Percentiles rank a stretch among this genome's conserved stretches.
These are phyloP conservation scores for Typhlichthys subterraneus DNA, from an alignment of 2,797 vertebrate genomes.

Conservation along the genomic window DNA sequence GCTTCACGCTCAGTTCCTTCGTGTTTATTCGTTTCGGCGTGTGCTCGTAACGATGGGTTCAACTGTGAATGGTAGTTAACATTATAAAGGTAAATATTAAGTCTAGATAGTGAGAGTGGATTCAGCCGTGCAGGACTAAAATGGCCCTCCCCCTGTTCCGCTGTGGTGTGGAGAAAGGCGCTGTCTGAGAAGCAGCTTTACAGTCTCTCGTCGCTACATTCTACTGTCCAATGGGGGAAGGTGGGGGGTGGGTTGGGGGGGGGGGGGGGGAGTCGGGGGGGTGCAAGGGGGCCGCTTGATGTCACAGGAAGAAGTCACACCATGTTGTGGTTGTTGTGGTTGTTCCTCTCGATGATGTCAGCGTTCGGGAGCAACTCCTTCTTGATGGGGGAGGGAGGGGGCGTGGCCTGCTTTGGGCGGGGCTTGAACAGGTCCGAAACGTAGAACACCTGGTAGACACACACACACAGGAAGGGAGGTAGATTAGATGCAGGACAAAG, in stretches of 20 bases:
- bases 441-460: conserved; percentile 86
- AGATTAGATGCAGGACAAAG: not conserved
- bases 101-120: conserved; percentile 82
- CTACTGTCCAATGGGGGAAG: conserved; percentile 97
- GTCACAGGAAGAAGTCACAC: conserved; percentile 84
- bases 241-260: no score
- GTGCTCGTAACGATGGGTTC: conserved; percentile 71
- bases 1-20: conserved; percentile 18
- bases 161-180: conserved; percentile 38
- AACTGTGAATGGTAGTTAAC: conserved; percentile 69
- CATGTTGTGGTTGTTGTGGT: conserved; percentile 97
- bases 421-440: conserved; percentile 97
- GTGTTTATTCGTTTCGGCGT: conserved; percentile 44
- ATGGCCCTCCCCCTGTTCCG: conserved; percentile 56
- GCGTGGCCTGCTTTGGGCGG: conserved; percentile 80
- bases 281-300: conserved; percentile 78
- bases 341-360: conserved; percentile 97
- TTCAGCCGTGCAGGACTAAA: conserved; percentile 77
- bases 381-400: conserved; percentile 88
- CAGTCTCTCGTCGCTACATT: conserved; percentile 92
- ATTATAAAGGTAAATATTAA: conserved; percentile 55
- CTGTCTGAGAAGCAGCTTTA: conserved; percentile 57
- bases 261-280: conserved; percentile 37
- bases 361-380: conserved; percentile 93
- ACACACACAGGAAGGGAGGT: not conserved